Evolutionary conservation across 2,888 invertebrate species (phyloP).

Genomic region (Apodemia duryi): DNA sequence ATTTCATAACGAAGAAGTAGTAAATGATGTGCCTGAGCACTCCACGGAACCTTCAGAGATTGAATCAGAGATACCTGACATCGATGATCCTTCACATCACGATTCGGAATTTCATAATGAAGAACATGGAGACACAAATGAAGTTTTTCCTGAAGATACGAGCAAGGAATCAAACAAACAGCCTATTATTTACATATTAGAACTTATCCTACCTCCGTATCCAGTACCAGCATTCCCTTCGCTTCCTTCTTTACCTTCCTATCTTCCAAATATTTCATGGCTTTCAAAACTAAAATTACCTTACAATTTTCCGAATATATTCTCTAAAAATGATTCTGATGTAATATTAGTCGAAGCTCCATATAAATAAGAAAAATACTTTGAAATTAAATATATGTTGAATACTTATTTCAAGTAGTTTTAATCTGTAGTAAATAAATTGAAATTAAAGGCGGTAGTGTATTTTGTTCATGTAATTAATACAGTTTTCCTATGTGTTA

Average conservation of each 20-base stretch:
- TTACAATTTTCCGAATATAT: background rate
- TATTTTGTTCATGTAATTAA: too few species aligned
- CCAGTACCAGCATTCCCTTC: background rate
- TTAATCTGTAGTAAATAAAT: background rate
- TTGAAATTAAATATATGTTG: background rate
- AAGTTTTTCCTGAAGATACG: background rate
- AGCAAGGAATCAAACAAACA: background rate
- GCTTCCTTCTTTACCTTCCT: background rate
- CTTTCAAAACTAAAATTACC: background rate
- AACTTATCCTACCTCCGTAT: background rate
- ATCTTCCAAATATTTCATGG: conserved; percentile 1
- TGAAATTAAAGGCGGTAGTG: too few species aligned
- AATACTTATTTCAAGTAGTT: background rate
- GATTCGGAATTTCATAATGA: background rate
- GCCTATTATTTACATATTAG: conserved; percentile 2
- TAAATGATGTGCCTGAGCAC: background rate
- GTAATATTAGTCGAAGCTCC: background rate
- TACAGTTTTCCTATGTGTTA: background rate
- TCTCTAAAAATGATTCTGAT: background rate
- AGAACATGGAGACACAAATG: background rate
- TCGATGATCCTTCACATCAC: background rate
- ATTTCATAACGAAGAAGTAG: background rate
- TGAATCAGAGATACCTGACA: background rate
- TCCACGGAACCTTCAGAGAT: background rate
- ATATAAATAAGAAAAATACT: background rate